These are phyloP conservation scores for Amphiduros pacificus DNA, from an alignment of 2,888 invertebrate genomes.

Conservation along the genomic window DNA sequence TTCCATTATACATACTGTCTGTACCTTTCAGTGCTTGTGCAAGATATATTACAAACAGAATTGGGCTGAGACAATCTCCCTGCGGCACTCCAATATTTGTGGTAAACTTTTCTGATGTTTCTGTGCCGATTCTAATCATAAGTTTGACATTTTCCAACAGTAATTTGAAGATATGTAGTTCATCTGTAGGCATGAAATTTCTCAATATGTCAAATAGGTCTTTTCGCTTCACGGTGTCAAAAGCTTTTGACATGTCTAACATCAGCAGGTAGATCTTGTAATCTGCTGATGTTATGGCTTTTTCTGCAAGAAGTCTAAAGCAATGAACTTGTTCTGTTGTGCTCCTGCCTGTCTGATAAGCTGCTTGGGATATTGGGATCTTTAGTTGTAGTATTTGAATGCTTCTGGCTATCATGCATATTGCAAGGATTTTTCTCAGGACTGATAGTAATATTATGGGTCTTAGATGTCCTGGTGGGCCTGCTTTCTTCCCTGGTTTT, in stretches of 20 bases:
- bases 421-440: neutral
- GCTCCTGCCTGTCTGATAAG: neutral
- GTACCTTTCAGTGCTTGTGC: constrained; percentile 11
- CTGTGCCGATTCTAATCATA: neutral
- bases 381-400: neutral
- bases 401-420: neutral
- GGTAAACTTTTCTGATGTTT: constrained; percentile 9
- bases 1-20: no score
- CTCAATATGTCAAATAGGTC: neutral
- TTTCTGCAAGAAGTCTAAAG: constrained; percentile 1
- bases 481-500: constrained; percentile 7
- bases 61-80: constrained; percentile 17
- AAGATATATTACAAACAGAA: constrained; percentile 14
- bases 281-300: neutral
- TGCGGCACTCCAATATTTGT: constrained; percentile 18
- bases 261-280: neutral
- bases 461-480: constrained; percentile 2
- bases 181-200: neutral
- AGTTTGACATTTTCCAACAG: constrained; percentile 3
- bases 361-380: neutral
- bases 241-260: constrained; percentile 3
- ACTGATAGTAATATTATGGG: neutral
- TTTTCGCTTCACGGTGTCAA: constrained; percentile 1
- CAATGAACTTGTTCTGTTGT: constrained; percentile 3
- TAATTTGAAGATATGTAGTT: constrained; percentile 5